Percentiles rank a stretch among this genome's conserved stretches.
These are phyloP conservation scores for Prinia subflava DNA, from an alignment of 2,113 vertebrate genomes.

Conservation along the genomic window DNA sequence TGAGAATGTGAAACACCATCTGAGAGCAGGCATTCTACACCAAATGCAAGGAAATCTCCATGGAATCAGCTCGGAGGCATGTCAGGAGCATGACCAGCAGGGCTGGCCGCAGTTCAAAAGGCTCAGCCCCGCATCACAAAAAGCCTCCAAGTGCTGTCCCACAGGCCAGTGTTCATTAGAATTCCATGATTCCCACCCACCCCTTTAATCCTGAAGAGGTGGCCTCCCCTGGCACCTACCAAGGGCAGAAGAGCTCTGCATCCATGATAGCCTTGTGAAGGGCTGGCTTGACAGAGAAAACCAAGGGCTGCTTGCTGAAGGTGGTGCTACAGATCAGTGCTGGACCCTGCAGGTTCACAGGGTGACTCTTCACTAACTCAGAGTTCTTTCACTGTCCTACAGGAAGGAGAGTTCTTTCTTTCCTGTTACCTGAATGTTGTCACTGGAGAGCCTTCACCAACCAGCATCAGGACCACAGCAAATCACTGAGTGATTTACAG, in stretches of 20 bases:
- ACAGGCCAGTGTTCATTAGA: background rate
- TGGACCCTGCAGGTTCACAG: background rate
- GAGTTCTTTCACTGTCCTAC: background rate
- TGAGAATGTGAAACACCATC: constrained; percentile 64
- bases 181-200: background rate
- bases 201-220: background rate
- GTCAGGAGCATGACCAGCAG: constrained; percentile 32
- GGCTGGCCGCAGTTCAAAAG: constrained; percentile 14
- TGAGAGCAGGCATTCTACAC: constrained; percentile 7
- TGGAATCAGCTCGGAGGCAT: constrained; percentile 28
- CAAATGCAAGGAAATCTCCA: constrained; percentile 51
- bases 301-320: background rate
- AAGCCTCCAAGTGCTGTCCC: background rate
- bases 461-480: background rate
- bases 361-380: background rate
- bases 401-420: background rate
- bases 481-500: background rate
- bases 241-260: background rate
- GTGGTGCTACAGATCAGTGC: background rate
- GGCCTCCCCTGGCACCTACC: background rate
- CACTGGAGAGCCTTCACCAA: background rate
- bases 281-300: background rate
- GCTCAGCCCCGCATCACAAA: background rate
- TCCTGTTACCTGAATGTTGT: background rate
- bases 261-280: background rate